phyloP scores from a whole-genome alignment of 2,113 vertebrate species.

The Prochilodus magdalenae region DNA sequence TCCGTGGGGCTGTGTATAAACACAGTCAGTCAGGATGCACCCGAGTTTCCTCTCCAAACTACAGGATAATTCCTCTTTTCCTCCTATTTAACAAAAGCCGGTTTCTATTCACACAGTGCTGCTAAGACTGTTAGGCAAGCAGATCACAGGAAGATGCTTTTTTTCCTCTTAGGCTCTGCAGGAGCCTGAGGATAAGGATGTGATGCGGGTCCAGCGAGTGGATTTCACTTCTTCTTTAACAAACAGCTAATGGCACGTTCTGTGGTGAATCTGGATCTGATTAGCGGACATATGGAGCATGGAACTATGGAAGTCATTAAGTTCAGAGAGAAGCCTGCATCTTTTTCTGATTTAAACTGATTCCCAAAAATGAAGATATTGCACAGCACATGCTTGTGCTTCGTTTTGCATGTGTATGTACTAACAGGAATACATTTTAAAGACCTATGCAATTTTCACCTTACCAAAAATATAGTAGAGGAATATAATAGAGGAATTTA shows the following conservation, averaged over 20 bases:
- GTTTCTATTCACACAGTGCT: slow-evolving; percentile 26
- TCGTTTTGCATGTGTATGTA: neutral
- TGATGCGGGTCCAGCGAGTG: neutral
- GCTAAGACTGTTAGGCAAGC: slow-evolving; percentile 50
- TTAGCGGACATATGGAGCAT: neutral
- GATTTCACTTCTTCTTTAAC: neutral
- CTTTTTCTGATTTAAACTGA: neutral
- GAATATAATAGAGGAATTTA: too few species aligned
- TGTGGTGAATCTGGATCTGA: slow-evolving; percentile 3
- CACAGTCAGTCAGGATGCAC: slow-evolving; percentile 58
- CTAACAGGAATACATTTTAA: neutral
- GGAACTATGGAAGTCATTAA: too few species aligned
- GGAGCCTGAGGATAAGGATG: slow-evolving; percentile 2
- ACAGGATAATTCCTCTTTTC: slow-evolving; percentile 9
- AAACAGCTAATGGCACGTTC: neutral
- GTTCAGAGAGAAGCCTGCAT: neutral
- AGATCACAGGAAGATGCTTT: slow-evolving; percentile 27
- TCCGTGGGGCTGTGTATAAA: slow-evolving; percentile 40
- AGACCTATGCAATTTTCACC: too few species aligned
- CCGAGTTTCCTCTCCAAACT: slow-evolving; percentile 54
- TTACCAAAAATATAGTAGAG: too few species aligned
- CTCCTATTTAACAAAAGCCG: slow-evolving; percentile 46
- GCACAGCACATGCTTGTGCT: neutral
- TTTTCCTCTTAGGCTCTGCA: slow-evolving; percentile 15
- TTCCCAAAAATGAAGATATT: neutral